Evolutionary conservation across 2,113 vertebrate genomes (phyloP).

Genomic region (Cyanoderma ruficeps): DNA sequence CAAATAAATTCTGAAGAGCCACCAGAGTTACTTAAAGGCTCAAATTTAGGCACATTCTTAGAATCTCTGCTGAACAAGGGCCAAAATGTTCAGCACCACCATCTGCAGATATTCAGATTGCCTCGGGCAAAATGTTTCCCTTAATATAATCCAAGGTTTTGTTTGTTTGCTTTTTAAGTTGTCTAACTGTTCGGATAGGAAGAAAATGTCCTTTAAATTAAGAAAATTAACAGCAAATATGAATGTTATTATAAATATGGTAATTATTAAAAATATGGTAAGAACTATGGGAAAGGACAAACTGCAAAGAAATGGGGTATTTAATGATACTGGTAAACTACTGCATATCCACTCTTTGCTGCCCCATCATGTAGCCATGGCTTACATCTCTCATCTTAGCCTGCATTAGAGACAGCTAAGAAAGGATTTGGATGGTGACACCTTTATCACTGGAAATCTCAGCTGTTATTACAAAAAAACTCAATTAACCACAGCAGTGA

Average conservation of each 20-base stretch:
- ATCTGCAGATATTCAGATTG: slow-evolving; percentile 57
- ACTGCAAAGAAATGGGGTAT: not conserved
- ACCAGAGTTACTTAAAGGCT: slow-evolving; percentile 17
- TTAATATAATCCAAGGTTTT: slow-evolving; percentile 63
- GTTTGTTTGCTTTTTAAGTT: slow-evolving; percentile 52
- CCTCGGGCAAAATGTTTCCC: slow-evolving; percentile 59
- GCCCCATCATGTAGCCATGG: not conserved
- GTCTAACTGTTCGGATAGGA: slow-evolving; percentile 1
- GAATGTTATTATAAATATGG: not conserved
- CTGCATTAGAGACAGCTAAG: not conserved
- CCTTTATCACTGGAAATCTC: not conserved
- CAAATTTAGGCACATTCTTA: slow-evolving; percentile 33
- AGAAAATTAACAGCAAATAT: slow-evolving; percentile 46
- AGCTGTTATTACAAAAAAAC: slow-evolving; percentile 4
- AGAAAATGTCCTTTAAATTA: slow-evolving; percentile 28
- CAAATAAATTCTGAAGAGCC: not conserved
- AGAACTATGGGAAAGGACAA: not conserved
- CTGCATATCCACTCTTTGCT: not conserved
- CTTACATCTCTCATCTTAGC: not conserved
- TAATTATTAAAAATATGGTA: not conserved
- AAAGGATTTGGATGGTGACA: not conserved
- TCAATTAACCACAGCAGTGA: slow-evolving; percentile 8
- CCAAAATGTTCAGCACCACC: slow-evolving; percentile 50
- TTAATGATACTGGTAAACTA: not conserved
- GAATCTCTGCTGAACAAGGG: slow-evolving; percentile 52